These are phyloP conservation scores for Garra rufa DNA, from an alignment of 2,113 vertebrate genomes.

Conservation along the genomic window DNA sequence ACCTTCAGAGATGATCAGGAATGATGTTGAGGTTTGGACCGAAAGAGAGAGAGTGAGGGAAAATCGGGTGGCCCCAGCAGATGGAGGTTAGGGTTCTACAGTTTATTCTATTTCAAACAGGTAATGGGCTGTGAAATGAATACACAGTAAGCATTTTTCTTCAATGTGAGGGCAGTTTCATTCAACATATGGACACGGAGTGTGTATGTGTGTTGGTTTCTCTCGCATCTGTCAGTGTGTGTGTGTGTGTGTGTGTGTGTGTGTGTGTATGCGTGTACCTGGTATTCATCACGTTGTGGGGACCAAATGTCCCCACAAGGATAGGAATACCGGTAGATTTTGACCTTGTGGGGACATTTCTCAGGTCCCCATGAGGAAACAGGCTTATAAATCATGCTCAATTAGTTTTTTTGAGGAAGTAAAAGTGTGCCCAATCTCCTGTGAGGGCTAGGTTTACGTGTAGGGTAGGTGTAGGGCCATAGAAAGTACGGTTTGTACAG, in stretches of 20 bases:
- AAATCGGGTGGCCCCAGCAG: not conserved
- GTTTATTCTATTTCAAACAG: constrained; percentile 13
- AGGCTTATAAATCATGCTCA: too few species aligned
- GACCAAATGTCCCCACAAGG: too few species aligned
- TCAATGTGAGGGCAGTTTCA: constrained; percentile 15
- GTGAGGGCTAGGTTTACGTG: too few species aligned
- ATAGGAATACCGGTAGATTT: too few species aligned
- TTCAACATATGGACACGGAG: constrained; percentile 13
- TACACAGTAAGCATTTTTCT: constrained; percentile 30
- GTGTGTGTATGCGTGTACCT: constrained; percentile 6
- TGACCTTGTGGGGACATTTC: too few species aligned
- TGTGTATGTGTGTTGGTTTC: constrained; percentile 18
- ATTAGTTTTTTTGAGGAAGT: too few species aligned
- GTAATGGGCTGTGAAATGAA: constrained; percentile 54
- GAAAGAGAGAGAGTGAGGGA: not conserved
- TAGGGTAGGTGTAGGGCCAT: too few species aligned
- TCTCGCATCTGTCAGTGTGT: constrained; percentile 10
- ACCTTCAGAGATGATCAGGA: not conserved
- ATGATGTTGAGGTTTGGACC: not conserved
- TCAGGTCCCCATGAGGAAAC: too few species aligned
- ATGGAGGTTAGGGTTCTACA: constrained; percentile 14
- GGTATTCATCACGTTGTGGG: too few species aligned
- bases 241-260: constrained; percentile 23
- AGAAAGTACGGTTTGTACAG: too few species aligned
- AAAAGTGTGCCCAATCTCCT: too few species aligned